These are phyloP conservation scores for Leuciscus idus DNA, from an alignment of 2,113 vertebrate genomes.

Conservation along the genomic window DNA sequence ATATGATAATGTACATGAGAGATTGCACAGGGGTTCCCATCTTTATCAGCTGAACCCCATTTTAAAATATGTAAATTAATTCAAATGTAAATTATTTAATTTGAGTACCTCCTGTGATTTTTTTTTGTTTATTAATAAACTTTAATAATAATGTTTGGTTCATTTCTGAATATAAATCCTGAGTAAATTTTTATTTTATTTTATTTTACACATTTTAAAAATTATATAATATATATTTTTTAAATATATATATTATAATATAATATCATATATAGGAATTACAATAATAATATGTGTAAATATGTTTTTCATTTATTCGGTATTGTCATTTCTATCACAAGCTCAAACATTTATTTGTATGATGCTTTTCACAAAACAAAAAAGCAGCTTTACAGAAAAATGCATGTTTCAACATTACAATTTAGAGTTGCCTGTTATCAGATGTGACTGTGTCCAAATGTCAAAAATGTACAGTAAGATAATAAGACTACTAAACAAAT, in stretches of 20 bases:
- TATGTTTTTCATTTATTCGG: background rate
- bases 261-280: background rate
- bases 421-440: no score
- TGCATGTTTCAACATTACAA: no score
- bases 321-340: background rate
- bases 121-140: background rate
- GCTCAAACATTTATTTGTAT: background rate
- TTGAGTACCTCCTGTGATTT: background rate
- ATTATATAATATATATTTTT: background rate
- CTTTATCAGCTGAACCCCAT: background rate
- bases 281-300: background rate
- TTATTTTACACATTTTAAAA: background rate
- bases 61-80: background rate
- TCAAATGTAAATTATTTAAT: background rate
- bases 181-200: background rate
- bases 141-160: background rate
- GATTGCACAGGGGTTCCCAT: background rate
- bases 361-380: no score
- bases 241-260: background rate
- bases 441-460: no score
- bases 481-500: no score
- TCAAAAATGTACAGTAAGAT: no score
- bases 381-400: no score
- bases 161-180: no score
- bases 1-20: background rate